phyloP scores from a whole-genome alignment of 37 sponge, comb jelly and placozoan genomes.

The Oopsacas minuta region DNA sequence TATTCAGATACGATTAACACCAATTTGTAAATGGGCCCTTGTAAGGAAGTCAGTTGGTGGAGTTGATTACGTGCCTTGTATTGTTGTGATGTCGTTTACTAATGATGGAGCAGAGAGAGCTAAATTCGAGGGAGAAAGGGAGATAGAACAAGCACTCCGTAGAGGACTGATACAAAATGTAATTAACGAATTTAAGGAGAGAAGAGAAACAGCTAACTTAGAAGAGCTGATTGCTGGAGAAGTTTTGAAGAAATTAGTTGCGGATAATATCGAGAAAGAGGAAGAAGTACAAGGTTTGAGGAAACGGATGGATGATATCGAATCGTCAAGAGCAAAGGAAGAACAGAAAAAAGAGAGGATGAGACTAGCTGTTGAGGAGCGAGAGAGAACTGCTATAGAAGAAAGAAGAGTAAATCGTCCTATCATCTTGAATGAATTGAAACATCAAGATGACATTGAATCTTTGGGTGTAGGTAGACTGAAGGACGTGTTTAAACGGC shows the following conservation, averaged over 20 bases:
- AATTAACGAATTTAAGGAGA: neutral
- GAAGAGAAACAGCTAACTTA: neutral
- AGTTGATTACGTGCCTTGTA: neutral
- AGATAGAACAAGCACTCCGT: neutral
- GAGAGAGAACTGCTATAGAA: neutral
- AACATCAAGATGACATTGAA: neutral
- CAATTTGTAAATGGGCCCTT: neutral
- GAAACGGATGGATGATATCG: neutral
- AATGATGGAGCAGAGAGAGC: neutral
- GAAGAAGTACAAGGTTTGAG: neutral
- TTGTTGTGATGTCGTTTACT: neutral
- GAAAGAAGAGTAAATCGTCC: neutral
- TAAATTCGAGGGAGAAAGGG: slow-evolving; percentile 3
- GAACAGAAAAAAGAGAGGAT: neutral
- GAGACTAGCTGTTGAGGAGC: neutral
- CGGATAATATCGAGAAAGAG: neutral
- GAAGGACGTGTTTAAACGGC: neutral
- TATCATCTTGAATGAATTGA: neutral
- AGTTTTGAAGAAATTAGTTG: neutral
- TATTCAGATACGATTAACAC: neutral
- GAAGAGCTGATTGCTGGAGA: neutral
- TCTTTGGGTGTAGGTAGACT: neutral
- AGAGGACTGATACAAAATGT: neutral
- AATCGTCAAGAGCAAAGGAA: neutral
- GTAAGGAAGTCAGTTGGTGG: slow-evolving; percentile 1